Percentiles rank a stretch among this genome's conserved stretches.
Conservation (phyloP, 2,888 invertebrate species). For the Terebella lapidaria region DNA sequence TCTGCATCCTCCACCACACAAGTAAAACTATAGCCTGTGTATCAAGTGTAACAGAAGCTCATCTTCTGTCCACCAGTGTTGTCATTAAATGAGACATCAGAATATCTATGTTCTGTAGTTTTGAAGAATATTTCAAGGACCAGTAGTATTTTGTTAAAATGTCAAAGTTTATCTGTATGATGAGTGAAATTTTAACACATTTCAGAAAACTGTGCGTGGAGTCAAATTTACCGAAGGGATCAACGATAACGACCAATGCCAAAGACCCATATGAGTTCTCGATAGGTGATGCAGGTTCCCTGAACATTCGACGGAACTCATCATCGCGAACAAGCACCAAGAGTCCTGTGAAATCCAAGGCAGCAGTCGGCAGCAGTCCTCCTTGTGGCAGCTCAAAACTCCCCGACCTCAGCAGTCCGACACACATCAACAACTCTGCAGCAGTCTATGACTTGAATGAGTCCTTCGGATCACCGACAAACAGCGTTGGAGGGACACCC, state of each 20-base stretch:
- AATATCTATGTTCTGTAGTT: too few species aligned
- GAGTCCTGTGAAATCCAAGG: background rate
- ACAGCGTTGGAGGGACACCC: background rate
- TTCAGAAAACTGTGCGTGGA: conserved; percentile 49
- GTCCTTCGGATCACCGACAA: background rate
- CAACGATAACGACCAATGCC: conserved; percentile 32
- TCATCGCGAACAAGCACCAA: background rate
- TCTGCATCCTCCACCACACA: conserved; percentile 46
- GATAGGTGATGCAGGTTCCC: background rate
- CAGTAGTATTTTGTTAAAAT: too few species aligned
- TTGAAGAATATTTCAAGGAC: too few species aligned
- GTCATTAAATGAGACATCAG: too few species aligned
- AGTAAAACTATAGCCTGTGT: conserved; percentile 31
- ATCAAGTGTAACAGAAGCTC: too few species aligned
- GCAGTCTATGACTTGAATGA: too few species aligned
- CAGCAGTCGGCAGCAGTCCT: background rate
- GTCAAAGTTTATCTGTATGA: too few species aligned
- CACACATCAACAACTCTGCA: background rate
- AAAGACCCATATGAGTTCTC: conserved; percentile 47
- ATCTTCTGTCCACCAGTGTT: too few species aligned
- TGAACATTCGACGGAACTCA: background rate
- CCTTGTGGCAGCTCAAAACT: background rate
- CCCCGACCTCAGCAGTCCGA: background rate
- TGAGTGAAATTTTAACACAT: background rate
- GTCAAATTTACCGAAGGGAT: conserved; percentile 43